Evolutionary conservation across 2,888 invertebrate species (phyloP), one percentile per base, ranked within the genome.

Genomic region (Ryuthela nishihirai): DNA sequence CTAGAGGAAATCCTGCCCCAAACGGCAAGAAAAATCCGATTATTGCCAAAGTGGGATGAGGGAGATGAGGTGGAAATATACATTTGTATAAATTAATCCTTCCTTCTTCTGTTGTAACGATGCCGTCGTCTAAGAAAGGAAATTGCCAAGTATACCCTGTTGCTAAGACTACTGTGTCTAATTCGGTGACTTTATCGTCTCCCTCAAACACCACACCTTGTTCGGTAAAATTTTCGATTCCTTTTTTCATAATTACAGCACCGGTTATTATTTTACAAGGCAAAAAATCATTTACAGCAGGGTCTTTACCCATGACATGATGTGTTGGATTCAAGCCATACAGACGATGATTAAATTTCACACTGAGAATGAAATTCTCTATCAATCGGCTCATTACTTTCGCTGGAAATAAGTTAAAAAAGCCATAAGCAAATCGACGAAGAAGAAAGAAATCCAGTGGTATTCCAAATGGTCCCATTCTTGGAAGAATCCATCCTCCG

Each of bases 241-340:
- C 65, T 9, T 70, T 68, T 54, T 70, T 70, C 4, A 72, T 67
- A 38, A 65, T 50, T 2, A 75, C 66, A 4, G 67, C 64, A 9
- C 74, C 74, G 4, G 69, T 71, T 54, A 74, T 69, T 39, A 77
- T 71, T 46, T 74, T 70, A 44, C 72, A 70, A 4, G 75, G 75
- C 10, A 77, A 67, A 49, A 75, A 74, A 65, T 77, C 77, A 59
- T 74, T 75, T 43, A 76, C 70, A 21, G 56, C 43, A 1, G 65
- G 61, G 20, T 70, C 68, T 35, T 68, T 67, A 9, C 67, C 52
- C 18, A 68, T 53, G 29, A 70, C 61, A 42, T 70, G 43, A 56
- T 74, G 71, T 4, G 67, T 56, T 12, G 76, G 76, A 41, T 70
- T 67, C n/a, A 77, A 63, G 4, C 72, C 69, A 64, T 73, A 76